Percentiles rank a stretch among this genome's conserved stretches.
Evolutionary conservation across 2,113 vertebrate genomes (phyloP).

Genomic region (Tupaia tana): DNA sequence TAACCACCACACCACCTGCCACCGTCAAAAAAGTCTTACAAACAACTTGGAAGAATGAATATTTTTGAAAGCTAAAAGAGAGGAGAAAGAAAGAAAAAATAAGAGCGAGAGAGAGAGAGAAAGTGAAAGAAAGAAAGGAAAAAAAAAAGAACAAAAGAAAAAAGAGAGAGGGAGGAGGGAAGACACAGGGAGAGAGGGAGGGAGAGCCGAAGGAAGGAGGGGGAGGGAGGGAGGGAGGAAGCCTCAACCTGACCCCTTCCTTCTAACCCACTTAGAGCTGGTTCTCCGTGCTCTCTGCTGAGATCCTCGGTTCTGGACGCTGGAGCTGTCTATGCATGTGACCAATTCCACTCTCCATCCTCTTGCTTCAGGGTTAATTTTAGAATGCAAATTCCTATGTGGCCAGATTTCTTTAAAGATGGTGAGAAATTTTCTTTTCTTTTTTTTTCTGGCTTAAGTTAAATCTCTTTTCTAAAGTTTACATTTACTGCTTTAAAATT

Average conservation of each 20-base stretch:
- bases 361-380: neutral
- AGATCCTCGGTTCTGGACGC: neutral
- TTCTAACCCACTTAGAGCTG: neutral
- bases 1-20: no score
- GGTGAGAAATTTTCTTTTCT: neutral
- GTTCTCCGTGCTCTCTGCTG: neutral
- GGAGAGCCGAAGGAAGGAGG: no score
- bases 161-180: no score
- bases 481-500: neutral
- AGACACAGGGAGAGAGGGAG: no score
- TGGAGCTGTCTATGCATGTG: neutral
- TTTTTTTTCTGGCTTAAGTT: slow-evolving; percentile 41
- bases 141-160: neutral
- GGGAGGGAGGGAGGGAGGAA: no score
- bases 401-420: slow-evolving; percentile 34
- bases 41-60: neutral
- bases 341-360: neutral
- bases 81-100: no score
- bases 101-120: neutral
- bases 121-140: no score
- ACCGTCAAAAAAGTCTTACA: no score
- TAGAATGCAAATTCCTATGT: neutral
- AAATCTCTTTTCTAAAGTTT: slow-evolving; percentile 18
- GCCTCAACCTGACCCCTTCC: neutral
- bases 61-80: neutral